A percentile compares a stretch with the other conserved stretches of the same genome.
These are phyloP conservation scores for Abscondita cerata DNA, from an alignment of 2,888 invertebrate genomes.

Conservation along the genomic window DNA sequence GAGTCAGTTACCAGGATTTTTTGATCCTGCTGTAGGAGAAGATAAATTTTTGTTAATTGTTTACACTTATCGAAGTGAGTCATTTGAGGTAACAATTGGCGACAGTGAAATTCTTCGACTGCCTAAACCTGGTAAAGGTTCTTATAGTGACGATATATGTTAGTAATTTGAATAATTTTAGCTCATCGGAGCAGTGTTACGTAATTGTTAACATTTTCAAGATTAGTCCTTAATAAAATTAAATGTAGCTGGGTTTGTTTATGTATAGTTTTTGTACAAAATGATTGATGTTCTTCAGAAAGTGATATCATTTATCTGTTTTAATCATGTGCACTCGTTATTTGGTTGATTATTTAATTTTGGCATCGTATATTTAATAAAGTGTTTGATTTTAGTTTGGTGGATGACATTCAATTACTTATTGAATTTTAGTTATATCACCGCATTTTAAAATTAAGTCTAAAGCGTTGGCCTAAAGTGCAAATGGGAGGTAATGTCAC, in stretches of 20 bases:
- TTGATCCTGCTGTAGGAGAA: constrained; percentile 93
- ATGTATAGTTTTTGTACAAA: constrained; percentile 29
- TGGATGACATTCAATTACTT: no score
- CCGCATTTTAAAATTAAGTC: no score
- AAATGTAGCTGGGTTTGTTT: constrained; percentile 19
- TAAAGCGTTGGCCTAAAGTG: no score
- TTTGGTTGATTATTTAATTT: no score
- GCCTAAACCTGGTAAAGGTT: constrained; percentile 75
- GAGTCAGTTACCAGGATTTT: constrained; percentile 96
- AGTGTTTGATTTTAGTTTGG: no score
- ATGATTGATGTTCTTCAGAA: neutral
- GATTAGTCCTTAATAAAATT: constrained; percentile 14
- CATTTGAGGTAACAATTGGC: constrained; percentile 79
- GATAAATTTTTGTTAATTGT: constrained; percentile 86
- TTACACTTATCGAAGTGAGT: constrained; percentile 82
- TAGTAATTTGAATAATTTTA: constrained; percentile 40
- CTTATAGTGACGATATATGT: neutral
- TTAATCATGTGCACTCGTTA: no score
- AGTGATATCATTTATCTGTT: neutral
- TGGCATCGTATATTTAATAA: no score
- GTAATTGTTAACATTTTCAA: constrained; percentile 39
- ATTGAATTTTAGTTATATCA: no score
- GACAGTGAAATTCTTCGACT: constrained; percentile 83
- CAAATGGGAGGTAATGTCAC: no score
- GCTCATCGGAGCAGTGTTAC: constrained; percentile 55